phyloP scores from a whole-genome alignment of 1,140 invertebrate genomes.

The Oedothorax gibbosus region DNA sequence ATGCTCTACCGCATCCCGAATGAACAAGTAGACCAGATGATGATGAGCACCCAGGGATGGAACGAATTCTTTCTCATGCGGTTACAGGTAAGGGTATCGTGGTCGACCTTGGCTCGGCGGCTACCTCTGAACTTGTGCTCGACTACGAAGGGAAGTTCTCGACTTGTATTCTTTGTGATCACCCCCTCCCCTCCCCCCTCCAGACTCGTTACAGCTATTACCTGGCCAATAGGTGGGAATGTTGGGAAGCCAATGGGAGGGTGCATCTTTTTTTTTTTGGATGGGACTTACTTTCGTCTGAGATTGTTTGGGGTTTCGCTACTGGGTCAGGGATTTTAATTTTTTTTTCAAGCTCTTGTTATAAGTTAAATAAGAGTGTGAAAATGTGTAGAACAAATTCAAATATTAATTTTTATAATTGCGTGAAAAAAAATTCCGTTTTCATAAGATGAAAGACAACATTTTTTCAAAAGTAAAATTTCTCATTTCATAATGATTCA shows the following conservation, averaged over 20 bases:
- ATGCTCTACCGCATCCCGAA: background rate
- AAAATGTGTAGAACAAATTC: no score
- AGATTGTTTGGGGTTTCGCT: no score
- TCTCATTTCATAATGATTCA: no score
- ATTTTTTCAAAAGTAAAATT: no score
- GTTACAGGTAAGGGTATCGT: constrained; percentile 25
- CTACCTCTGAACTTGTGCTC: constrained; percentile 40
- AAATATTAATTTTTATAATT: no score
- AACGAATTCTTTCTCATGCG: constrained; percentile 14
- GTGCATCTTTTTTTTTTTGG: constrained; percentile 31
- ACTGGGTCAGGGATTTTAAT: no score
- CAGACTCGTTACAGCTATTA: constrained; percentile 14
- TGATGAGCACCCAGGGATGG: background rate
- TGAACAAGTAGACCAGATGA: background rate
- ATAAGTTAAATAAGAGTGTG: no score
- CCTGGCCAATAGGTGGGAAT: constrained; percentile 52
- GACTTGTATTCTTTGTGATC: constrained; percentile 31
- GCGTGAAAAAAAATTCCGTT: no score
- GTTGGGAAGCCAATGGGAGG: constrained; percentile 34
- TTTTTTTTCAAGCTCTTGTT: no score
- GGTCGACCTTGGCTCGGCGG: constrained; percentile 37
- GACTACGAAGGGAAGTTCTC: constrained; percentile 50
- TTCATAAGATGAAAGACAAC: no score
- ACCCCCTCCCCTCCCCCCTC: background rate
- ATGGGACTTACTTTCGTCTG: background rate